These are phyloP conservation scores for Perognathus longimembris DNA, from an alignment of 2,113 vertebrate species.

Conservation along the genomic window DNA sequence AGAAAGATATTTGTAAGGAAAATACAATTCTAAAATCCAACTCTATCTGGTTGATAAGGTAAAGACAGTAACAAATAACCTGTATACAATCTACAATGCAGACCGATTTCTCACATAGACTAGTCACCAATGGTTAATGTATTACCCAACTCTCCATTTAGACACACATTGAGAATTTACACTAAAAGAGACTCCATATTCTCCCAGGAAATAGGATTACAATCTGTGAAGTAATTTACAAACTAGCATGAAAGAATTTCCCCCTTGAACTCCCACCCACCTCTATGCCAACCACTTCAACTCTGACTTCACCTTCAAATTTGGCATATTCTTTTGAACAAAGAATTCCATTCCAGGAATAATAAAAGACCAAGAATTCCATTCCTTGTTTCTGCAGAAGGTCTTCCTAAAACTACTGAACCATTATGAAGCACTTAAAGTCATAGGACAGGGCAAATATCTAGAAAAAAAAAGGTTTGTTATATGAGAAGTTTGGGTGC, in stretches of 20 bases:
- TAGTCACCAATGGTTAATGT: not conserved
- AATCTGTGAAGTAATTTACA: rapidly evolving
- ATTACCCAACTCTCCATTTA: not conserved
- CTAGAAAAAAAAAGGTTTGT: not conserved
- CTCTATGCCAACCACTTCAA: not conserved
- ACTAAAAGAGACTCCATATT: rapidly evolving
- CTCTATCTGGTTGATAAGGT: not conserved
- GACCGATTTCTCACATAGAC: not conserved
- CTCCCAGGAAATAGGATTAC: not conserved
- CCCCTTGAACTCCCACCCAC: too few species aligned
- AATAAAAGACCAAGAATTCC: not conserved
- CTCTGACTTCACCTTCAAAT: not conserved
- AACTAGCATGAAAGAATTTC: not conserved
- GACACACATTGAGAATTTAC: rapidly evolving
- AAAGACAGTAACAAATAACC: not conserved
- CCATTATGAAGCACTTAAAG: not conserved
- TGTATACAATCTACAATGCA: rapidly evolving
- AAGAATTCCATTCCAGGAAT: not conserved
- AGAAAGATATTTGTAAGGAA: not conserved
- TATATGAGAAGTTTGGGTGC: not conserved
- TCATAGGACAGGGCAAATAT: not conserved
- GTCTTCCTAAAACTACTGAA: not conserved
- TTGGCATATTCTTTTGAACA: not conserved
- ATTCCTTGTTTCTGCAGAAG: not conserved
- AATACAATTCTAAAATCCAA: not conserved